Evolutionary conservation across 2,797 vertebrate genomes (phyloP), one percentile per base, ranked within the genome.

Genomic region (Aplochiton taeniatus): DNA sequence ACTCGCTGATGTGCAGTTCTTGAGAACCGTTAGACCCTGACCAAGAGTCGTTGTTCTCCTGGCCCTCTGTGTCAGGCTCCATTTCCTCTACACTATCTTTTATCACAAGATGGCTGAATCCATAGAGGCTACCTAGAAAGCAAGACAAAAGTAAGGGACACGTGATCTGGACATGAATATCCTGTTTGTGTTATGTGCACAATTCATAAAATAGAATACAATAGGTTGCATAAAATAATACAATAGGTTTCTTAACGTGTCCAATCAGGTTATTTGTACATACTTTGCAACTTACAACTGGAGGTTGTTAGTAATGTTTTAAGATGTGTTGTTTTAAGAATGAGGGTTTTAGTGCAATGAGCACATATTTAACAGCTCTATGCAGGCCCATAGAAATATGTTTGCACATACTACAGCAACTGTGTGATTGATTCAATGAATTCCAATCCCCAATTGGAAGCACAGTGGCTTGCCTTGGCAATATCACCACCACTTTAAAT

Each of bases 401-500:
- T 16, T 16, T 48, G n/a, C 16, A 57, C 20, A 6, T 31, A 31
- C 6, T 65, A 4, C n/a, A 69, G 55, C 43, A 12, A 16, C 41
- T 49, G 44, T 69, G 49, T 45, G 60, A 68, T 78, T 75, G 47
- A 66, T 31, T 47, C 60, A 72, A 72, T 76, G 68, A 42, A 81
- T 84, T 86, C 83, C 79, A 77, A 62, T 82, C 81, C 88, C 72
- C 84, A 90, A 70, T 85, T 85, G 87, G 86, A 75, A 78, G 72
- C 61, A 65, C 50, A 75, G 67, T 51, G 67, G 74, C 73, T 77
- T 70, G 59, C 73, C 75, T 65, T 79, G 74, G 68, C 75, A 63
- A 83, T 84, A 71, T 64, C 69, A 70, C 79, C 88, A 90, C 89
- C 87, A 70, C 91, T 93, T 75, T 92, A 98, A 92, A 98, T 94